These are phyloP conservation scores for Agriopis leucophaearia DNA, from an alignment of 2,888 invertebrate species.

Conservation along the genomic window DNA sequence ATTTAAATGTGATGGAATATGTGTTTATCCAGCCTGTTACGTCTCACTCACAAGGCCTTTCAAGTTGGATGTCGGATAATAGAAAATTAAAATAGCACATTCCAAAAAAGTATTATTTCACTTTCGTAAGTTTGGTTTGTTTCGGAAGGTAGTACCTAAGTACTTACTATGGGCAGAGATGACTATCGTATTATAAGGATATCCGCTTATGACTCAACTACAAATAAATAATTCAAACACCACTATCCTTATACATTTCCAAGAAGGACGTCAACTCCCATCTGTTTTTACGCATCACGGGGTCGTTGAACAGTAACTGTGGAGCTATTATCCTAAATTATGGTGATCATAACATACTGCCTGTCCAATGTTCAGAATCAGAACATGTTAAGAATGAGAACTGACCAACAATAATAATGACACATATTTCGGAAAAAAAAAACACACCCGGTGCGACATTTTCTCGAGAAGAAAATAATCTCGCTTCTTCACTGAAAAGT, in stretches of 20 bases:
- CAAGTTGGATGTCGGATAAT: too few species aligned
- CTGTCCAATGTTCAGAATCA: background rate
- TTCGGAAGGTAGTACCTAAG: background rate
- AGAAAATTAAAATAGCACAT: too few species aligned
- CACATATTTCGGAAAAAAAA: too few species aligned
- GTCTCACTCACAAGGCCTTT: too few species aligned
- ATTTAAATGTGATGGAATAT: too few species aligned
- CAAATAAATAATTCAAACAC: slow-evolving; percentile 19
- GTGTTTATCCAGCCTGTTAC: too few species aligned
- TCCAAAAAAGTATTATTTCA: too few species aligned
- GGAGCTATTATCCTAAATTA: slow-evolving; percentile 29
- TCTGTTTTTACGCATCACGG: slow-evolving; percentile 22
- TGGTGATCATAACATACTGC: background rate
- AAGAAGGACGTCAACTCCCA: slow-evolving; percentile 31
- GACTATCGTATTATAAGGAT: slow-evolving; percentile 11
- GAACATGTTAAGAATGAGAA: background rate
- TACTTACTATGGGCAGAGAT: background rate
- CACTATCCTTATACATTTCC: slow-evolving; percentile 33
- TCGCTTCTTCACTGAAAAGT: too few species aligned
- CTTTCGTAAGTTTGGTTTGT: too few species aligned
- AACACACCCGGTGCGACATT: too few species aligned
- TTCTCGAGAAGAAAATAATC: too few species aligned
- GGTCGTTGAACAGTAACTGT: slow-evolving; percentile 37
- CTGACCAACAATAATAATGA: background rate
- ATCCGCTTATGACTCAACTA: slow-evolving; percentile 30